These are phyloP conservation scores for Burhinus bistriatus DNA, from an alignment of 2,113 vertebrate species.

Conservation along the genomic window DNA sequence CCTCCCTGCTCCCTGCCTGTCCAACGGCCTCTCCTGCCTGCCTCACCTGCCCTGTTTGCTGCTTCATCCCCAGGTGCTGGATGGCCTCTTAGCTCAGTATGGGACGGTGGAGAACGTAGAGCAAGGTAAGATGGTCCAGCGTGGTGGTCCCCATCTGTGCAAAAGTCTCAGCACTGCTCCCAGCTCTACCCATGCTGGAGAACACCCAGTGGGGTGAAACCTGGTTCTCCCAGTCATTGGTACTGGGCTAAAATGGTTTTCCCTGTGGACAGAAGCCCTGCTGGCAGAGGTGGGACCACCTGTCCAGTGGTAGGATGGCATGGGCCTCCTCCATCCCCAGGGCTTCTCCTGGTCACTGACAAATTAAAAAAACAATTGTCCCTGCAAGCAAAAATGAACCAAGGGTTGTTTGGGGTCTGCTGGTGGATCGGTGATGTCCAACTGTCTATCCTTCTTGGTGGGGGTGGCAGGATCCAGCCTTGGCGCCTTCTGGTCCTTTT, in stretches of 20 bases:
- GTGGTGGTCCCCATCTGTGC: not conserved
- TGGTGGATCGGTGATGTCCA: accelerated
- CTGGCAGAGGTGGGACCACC: not conserved
- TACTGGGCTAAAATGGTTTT: not conserved
- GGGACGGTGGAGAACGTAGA: conserved; percentile 93
- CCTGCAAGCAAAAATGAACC: not conserved
- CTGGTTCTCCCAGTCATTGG: not conserved
- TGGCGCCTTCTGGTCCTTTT: not conserved
- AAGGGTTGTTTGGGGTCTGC: not conserved
- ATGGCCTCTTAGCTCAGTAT: conserved; percentile 88
- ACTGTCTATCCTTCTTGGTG: not conserved
- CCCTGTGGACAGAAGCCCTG: not conserved
- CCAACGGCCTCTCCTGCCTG: not conserved
- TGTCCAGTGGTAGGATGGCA: accelerated
- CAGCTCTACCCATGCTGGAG: accelerated
- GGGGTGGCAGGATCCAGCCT: not conserved
- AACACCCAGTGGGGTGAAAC: not conserved
- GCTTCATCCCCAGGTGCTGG: conserved; percentile 82
- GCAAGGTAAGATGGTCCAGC: conserved; percentile 82
- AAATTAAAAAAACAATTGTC: not conserved
- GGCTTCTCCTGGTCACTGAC: not conserved
- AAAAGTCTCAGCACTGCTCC: not conserved
- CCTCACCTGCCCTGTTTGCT: not conserved
- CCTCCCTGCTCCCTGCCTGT: not conserved
- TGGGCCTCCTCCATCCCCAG: not conserved